A percentile compares a stretch with the other conserved stretches of the same genome.
Conservation (phyloP, 2,113 vertebrate species). For the Leuciscus idus region DNA sequence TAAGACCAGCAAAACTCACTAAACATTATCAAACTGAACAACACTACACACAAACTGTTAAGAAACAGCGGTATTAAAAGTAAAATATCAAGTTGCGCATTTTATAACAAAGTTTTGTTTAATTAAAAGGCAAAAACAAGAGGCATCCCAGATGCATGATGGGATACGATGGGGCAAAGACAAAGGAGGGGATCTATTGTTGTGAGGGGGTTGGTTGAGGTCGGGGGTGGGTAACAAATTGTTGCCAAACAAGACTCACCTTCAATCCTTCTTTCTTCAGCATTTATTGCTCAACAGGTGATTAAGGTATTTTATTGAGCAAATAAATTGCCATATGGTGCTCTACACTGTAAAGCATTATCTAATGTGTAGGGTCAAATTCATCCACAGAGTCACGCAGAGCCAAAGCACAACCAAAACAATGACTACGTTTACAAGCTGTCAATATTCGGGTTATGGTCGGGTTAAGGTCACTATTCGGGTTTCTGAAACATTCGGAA, state of each 20-base stretch:
- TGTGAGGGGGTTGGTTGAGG: background rate
- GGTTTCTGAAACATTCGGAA: no score
- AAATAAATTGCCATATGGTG: no score
- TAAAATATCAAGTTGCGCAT: background rate
- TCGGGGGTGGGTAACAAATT: background rate
- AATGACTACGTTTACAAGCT: no score
- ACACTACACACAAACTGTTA: background rate
- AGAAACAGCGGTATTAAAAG: background rate
- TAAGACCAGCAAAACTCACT: background rate
- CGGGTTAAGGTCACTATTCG: no score
- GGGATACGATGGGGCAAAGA: conserved; percentile 1
- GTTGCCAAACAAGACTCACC: conserved; percentile 68
- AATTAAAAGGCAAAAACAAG: background rate
- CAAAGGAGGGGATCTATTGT: no score
- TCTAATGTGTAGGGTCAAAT: no score
- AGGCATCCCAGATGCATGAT: conserved; percentile 19
- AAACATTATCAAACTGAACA: background rate
- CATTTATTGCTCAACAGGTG: conserved; percentile 50
- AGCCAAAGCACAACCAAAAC: no score
- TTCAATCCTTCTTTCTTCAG: conserved; percentile 81
- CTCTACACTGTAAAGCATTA: no score
- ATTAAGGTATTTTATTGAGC: no score
- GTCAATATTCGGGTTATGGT: no score
- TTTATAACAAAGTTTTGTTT: background rate
- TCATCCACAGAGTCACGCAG: no score